Evolutionary conservation across 2,797 vertebrate genomes (phyloP), one percentile per base, ranked within the genome.

Genomic region (Rhabdomys pumilio): DNA sequence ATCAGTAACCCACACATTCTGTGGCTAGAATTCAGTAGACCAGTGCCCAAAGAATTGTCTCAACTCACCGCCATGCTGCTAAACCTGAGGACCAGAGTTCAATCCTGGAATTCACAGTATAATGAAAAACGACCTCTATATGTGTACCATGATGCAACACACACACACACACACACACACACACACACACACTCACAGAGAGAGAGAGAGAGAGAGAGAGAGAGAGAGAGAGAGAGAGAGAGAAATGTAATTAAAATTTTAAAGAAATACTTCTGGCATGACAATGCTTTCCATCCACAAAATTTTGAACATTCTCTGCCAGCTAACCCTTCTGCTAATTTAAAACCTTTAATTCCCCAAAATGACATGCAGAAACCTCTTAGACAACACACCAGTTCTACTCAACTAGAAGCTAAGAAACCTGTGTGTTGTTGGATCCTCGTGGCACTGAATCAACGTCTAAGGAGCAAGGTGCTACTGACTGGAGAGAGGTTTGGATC

Each of bases 311-410:
- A 65, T 31, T 65, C 63, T 65, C 63, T 65, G 63, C 63, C 63
- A 65, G 63, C 29, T 65, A 65, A 31, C 29, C 29, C 14, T 69
- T 41, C 17, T 83, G 72, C 26, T 91, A n/a, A n/a, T 13, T 34
- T 44, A 53, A n/a, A 93, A 19, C 8, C 59, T 88, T 96, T 83
- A 67, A 61, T 91, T 83, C 77, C 44, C 44, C 31, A 88, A 96
- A 55, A 9, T 76, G 72, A 69, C n/a, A 82, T 20, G 20, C 86
- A 83, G 13, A 38, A 63, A 55, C 55, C 2, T 63, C 31, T 88
- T 20, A 34, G 41, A 38, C 29, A 15, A 77, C 22, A 94, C 6
- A 76, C 72, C 15, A 44, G 19, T 72, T 77, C 31, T 13, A 41
- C 63, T 73, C 79, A 85, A 67, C 29, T 38, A n/a, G 38, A 69